phyloP scores from a whole-genome alignment of 2,113 vertebrate species.

The Leucopsar rothschildi region DNA sequence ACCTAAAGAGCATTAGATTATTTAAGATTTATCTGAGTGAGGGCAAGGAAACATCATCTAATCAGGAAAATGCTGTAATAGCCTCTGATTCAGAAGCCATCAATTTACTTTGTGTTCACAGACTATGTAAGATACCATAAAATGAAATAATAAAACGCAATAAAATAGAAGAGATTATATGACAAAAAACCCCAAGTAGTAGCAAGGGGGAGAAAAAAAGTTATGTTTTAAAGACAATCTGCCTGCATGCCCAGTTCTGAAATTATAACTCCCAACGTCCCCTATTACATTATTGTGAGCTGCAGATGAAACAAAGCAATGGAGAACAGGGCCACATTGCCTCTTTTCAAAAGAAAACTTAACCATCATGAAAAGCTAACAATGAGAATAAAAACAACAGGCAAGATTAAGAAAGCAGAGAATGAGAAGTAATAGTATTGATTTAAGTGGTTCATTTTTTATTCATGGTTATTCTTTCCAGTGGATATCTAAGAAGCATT shows the following conservation, averaged over 20 bases:
- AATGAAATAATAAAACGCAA: neutral
- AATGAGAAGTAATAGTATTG: neutral
- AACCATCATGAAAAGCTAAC: neutral
- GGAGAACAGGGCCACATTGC: neutral
- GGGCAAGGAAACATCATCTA: neutral
- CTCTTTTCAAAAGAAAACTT: neutral
- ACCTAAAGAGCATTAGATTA: neutral
- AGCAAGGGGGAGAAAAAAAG: neutral
- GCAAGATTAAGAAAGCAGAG: neutral
- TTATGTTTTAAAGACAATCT: neutral
- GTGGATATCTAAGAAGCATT: neutral
- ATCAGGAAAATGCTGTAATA: neutral
- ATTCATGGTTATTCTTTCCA: neutral
- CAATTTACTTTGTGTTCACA: neutral
- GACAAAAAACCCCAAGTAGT: neutral
- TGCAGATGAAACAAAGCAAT: neutral
- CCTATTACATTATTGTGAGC: neutral
- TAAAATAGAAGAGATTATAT: neutral
- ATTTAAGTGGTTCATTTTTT: conserved; percentile 1
- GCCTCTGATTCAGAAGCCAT: neutral
- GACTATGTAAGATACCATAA: neutral
- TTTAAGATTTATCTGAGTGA: neutral
- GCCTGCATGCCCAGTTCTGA: neutral
- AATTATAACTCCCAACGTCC: neutral
- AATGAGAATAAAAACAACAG: conserved; percentile 1